Base-by-base conservation (phyloP, 2,113 vertebrate genomes). In the Platichthys flesus region DNA sequence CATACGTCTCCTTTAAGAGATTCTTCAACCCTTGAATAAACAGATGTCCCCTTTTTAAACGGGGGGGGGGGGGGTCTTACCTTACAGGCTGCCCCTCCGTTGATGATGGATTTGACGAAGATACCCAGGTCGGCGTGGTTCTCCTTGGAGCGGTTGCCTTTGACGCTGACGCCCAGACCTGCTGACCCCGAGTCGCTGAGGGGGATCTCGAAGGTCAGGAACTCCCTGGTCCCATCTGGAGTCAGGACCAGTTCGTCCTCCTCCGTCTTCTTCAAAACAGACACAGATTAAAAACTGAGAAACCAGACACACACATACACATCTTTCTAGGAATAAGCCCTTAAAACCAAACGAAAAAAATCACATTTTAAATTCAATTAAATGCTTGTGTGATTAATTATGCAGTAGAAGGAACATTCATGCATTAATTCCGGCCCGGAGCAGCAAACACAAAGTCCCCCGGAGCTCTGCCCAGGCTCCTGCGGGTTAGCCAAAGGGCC, bases 91-190 rank as follows among this genome's bases (percentile, higher is more conserved):
- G 98, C 98, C 78, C 98, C 98, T 67, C 98, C 98, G 0, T 98
- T 98, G 82, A 99, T 99, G 78, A 99, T 99, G 82, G 98, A 99
- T 91, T 99, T 99, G 83, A 99, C 97, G 49, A 99, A 99, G 93
- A 99, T 99, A 58, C 98, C 98, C 85, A 99, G 87, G 91, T 99
- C 98, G 0, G 97, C 96, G 0, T 99, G 97, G 93, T 97, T 98
- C 92, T 99, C 98, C 89, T 99, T 99, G 65, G 98, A 98, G 61
- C 98, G 94, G 90, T 98, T 99, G 15, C 98, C 98, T 91, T 99
- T 99, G 86, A 99, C 98, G 13, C 98, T 99, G 90, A 99, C 97
- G 0, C 98, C 98, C 68, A 99, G 92, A 5, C 98, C 98, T 0
- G 98, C 98, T 1, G 98, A 99, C 5, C 98, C 98, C 0, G 98